Evolutionary conservation across 2,888 invertebrate genomes (phyloP), one percentile per base, ranked within the genome.

Genomic region (Phyllotreta striolata): DNA sequence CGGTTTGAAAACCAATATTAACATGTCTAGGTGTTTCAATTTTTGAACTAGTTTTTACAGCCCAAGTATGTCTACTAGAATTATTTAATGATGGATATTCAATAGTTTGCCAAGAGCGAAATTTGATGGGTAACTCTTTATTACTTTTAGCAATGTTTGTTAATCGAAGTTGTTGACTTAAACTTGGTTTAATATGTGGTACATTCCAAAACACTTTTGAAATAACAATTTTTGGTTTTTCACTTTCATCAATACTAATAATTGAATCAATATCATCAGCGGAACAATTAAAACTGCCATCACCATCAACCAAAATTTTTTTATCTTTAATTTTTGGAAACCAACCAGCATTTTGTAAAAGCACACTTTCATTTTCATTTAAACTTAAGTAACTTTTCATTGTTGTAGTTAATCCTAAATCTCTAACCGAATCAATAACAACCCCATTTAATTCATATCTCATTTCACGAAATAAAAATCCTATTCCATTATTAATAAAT

Each of bases 71-170:
- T 40, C 62, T 55, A 13, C 41, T 65, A 12, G 62, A 55, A 47
- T 58, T 13, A 34, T 54, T 39, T 62, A 66, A 49, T 38, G 62
- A 38, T 9, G 64, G 66, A 47, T 62, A 66, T 56, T 66, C 66
- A 41, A 63, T 54, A 6, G 66, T 51, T 65, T 68, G 58, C 62
- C 66, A 64, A 52, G 60, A 56, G 37, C 64, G 56, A 49, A 66
- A 69, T 39, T 49, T 57, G 3, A 63, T 52, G 1, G 58, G 55
- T 38, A 67, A n/a, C n/a, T 63, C 52, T 4, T 13, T 38, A 51
- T 58, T 59, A 13, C 40, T 65, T 5, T 61, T 34, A 34, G 62
- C 10, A 62, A 57, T 57, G 46, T 64, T 54, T 49, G 35, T 55
- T 47, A 67, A 55, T 24, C 39, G 7, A n/a, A 63, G 34, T 63